Conservation (phyloP, 2,888 invertebrate species). For the Lumbricus terrestris region DNA sequence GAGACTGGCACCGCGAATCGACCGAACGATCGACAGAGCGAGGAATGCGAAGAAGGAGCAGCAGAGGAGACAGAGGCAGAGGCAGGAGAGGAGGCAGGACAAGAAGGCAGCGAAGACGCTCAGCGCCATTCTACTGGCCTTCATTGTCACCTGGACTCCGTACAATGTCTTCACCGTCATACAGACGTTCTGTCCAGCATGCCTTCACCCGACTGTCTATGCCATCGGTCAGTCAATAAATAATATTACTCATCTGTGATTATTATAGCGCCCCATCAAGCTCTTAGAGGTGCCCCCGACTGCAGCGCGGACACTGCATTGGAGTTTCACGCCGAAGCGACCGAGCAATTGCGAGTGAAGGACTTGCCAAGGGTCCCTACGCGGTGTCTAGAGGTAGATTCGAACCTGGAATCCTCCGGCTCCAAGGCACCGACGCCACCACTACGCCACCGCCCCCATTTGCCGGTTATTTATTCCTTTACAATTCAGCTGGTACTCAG, state of each 20-base stretch:
- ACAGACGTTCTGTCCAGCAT: slow-evolving; percentile 49
- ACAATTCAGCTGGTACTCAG: background rate
- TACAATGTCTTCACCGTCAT: slow-evolving; percentile 58
- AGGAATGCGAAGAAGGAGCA: background rate
- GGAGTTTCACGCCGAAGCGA: no score
- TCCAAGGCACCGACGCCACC: no score
- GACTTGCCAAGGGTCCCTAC: no score
- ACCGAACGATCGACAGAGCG: background rate
- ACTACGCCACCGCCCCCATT: no score
- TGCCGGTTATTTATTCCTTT: background rate
- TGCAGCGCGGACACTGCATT: no score
- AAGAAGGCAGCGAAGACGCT: slow-evolving; percentile 97
- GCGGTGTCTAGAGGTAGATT: no score
- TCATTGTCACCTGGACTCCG: slow-evolving; percentile 98
- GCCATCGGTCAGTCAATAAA: slow-evolving; percentile 56
- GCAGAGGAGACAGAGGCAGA: slow-evolving; percentile 48
- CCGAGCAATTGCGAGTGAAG: no score
- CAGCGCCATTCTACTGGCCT: slow-evolving; percentile 87
- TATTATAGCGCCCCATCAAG: no score
- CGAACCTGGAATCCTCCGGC: no score
- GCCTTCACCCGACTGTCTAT: slow-evolving; percentile 51
- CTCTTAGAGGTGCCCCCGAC: no score
- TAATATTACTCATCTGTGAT: background rate
- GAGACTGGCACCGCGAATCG: background rate
- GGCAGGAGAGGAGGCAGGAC: slow-evolving; percentile 91